A percentile compares a stretch with the other conserved stretches of the same genome.
phyloP scores from a whole-genome alignment of 2,888 invertebrate species.

The Trisateles emortualis region DNA sequence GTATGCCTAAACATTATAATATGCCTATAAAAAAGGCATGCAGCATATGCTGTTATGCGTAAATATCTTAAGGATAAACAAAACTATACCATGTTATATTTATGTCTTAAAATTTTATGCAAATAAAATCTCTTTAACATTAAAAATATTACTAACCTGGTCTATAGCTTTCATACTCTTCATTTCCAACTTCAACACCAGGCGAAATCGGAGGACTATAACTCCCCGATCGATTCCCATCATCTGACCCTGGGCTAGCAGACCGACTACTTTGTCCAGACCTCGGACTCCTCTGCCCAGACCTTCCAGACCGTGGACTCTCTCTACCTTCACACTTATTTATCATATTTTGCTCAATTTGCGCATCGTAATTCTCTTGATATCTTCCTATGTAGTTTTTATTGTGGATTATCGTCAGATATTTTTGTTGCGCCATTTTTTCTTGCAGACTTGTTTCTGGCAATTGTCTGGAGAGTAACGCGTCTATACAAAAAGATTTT shows the following conservation, averaged over 20 bases:
- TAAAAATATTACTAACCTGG: constrained; percentile 67
- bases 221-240: constrained; percentile 88
- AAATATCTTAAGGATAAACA: too few relatives aligned
- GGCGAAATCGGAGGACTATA: constrained; percentile 95
- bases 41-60: too few relatives aligned
- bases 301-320: constrained; percentile 59
- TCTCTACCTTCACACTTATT: constrained; percentile 65
- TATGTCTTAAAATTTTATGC: background rate
- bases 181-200: constrained; percentile 91
- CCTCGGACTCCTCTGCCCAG: constrained; percentile 37
- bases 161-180: constrained; percentile 78
- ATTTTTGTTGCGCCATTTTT: constrained; percentile 74
- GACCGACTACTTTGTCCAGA: constrained; percentile 68
- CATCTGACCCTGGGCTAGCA: constrained; percentile 83
- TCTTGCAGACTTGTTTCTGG: constrained; percentile 69
- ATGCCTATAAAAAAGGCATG: too few relatives aligned
- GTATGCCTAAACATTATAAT: too few relatives aligned
- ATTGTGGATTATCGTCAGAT: constrained; percentile 71
- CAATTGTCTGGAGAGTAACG: constrained; percentile 89
- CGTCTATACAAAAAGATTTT: constrained; percentile 97
- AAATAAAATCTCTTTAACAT: background rate
- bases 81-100: background rate
- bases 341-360: constrained; percentile 80
- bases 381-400: constrained; percentile 76
- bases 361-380: constrained; percentile 78